Evolutionary conservation across 2,113 vertebrate genomes (phyloP).

Genomic region (Colius striatus): DNA sequence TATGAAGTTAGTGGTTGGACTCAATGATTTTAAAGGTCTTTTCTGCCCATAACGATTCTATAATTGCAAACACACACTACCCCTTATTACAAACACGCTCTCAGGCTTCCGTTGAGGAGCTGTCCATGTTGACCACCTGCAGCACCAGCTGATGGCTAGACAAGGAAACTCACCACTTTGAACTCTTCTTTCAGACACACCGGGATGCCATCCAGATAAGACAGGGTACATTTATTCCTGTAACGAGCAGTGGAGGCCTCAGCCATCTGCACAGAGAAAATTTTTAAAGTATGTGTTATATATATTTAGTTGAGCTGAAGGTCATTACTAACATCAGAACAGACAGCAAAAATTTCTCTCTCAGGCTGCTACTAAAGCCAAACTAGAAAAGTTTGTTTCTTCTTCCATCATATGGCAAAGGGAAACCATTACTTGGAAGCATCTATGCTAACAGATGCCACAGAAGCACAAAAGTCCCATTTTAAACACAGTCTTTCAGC

Average conservation of each 20-base stretch:
- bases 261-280: slow-evolving; percentile 67
- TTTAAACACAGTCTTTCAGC: not conserved
- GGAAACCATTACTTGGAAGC: not conserved
- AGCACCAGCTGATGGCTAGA: not conserved
- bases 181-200: slow-evolving; percentile 75
- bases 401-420: not conserved
- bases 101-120: not conserved
- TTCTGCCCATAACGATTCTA: too few relatives aligned
- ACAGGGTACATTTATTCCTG: slow-evolving; percentile 54
- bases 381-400: not conserved
- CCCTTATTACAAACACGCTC: not conserved
- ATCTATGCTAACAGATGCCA: not conserved
- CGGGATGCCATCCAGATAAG: slow-evolving; percentile 73
- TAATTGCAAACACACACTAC: not conserved
- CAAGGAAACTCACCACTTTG: slow-evolving; percentile 68
- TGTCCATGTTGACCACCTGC: not conserved
- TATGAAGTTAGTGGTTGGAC: too few relatives aligned
- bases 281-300: not conserved
- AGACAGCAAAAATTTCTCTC: not conserved
- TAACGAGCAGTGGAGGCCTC: slow-evolving; percentile 71
- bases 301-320: not conserved
- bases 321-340: not conserved
- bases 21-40: too few relatives aligned
- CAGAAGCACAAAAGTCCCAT: not conserved
- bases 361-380: not conserved